Conservation (phyloP, 2,797 vertebrate genomes). For the Ficedula albicollis region DNA sequence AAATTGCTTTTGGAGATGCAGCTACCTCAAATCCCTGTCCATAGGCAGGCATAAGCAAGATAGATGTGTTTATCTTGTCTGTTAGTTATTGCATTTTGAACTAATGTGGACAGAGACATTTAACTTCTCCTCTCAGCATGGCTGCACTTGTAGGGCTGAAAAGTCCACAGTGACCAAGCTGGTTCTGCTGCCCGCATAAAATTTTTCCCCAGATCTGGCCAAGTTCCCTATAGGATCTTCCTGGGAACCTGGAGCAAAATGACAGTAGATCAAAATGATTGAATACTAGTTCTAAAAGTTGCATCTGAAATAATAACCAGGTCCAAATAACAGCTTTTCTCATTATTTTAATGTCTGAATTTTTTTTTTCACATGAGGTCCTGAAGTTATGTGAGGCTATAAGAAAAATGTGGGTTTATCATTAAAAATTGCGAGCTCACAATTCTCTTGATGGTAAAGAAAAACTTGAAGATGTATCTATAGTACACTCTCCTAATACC, state of each 20-base stretch:
- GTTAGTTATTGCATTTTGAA: background rate
- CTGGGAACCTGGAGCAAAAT: background rate
- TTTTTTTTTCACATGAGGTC: background rate
- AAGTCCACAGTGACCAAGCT: background rate
- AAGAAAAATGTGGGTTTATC: background rate
- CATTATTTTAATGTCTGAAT: background rate
- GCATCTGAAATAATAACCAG: background rate
- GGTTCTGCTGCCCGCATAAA: background rate
- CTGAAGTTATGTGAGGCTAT: background rate
- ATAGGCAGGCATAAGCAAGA: background rate
- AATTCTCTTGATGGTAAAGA: background rate
- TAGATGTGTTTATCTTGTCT: background rate
- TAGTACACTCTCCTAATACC: background rate
- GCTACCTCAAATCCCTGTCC: background rate
- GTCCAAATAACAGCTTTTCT: background rate
- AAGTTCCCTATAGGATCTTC: background rate
- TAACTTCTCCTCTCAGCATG: background rate
- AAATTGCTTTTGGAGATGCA: background rate
- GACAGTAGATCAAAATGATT: background rate
- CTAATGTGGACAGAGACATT: background rate
- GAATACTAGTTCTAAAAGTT: background rate
- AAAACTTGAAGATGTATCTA: background rate
- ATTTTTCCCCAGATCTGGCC: background rate
- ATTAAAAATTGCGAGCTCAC: background rate
- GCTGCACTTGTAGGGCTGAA: background rate